Base-by-base conservation (phyloP, 2,888 invertebrate genomes). In the Pimpla rufipes region DNA sequence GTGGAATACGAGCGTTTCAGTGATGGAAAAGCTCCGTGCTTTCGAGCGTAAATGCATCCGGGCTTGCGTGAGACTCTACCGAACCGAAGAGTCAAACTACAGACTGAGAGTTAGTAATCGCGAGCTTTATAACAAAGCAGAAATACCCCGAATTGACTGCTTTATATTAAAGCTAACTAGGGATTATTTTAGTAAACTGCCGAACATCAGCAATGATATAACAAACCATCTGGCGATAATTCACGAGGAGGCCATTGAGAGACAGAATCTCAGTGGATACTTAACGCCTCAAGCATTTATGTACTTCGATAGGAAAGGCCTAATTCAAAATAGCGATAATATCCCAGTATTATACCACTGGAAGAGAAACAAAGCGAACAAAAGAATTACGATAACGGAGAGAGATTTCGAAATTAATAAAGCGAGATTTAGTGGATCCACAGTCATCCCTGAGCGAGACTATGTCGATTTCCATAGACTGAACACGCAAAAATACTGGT, bases 271-370 rank as follows among this genome's bases (percentile, higher is more conserved):
- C 13, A 42, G 13, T 7, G 29, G 37, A 0, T 79, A 67, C 18
- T 4, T 47, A 6, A 29, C 71, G 5, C 64, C 64, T 2, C 71
- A 79, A 50, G 5, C 71, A 1, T 79, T 79, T 37, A 13, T 50
- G 2, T 16, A 40, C 5, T 21, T 18, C 6, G 71, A 79, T 16
- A 37, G n/a, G 0, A 35, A 18, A 11, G 79, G 76, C 0, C 35
- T 74, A 1, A 67, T 74, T 0, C 67, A 74, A 67, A 52, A 67
- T 11, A 21, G 11, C 0, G 23, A 52, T 7, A 71, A 71, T 7
- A 71, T 71, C 10, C 71, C 66, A 21, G 29, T 64, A 0, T 6
- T 79, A 5, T 79, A 40, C n/a, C 55, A 79, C 11, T 18, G n/a
- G 21, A 57, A 18, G 16, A 55, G 77, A 16, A 42, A 70, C 45